Percentiles rank a stretch among this genome's conserved stretches.
Conservation (phyloP, 2,888 invertebrate genomes). For the Chesias legatella region DNA sequence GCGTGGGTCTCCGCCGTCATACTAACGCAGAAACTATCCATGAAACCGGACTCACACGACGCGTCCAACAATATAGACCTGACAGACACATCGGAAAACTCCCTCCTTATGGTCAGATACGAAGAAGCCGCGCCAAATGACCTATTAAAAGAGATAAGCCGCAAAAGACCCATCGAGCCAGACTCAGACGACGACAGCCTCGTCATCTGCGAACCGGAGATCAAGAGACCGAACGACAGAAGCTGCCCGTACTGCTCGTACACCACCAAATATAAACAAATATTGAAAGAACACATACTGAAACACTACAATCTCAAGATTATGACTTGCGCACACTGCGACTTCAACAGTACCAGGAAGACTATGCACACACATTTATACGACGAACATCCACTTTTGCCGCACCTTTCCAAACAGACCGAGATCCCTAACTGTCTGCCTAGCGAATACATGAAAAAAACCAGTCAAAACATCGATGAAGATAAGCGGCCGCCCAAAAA, state of each 20-base stretch:
- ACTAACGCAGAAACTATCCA: slow-evolving; percentile 41
- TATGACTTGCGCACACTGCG: slow-evolving; percentile 63
- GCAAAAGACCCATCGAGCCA: neutral
- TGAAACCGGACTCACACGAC: slow-evolving; percentile 26
- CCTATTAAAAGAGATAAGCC: slow-evolving; percentile 9
- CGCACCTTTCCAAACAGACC: slow-evolving; percentile 31
- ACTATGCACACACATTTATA: slow-evolving; percentile 49
- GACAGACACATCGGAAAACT: slow-evolving; percentile 34
- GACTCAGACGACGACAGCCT: slow-evolving; percentile 42
- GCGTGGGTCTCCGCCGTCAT: slow-evolving; percentile 53
- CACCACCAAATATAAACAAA: slow-evolving; percentile 24
- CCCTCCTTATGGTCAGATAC: slow-evolving; percentile 59
- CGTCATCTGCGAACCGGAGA: slow-evolving; percentile 45
- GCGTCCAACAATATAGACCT: slow-evolving; percentile 7
- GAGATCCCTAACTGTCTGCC: slow-evolving; percentile 22
- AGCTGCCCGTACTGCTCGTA: slow-evolving; percentile 54
- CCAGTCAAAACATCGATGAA: too few relatives aligned
- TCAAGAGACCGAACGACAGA: slow-evolving; percentile 10
- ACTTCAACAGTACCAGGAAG: slow-evolving; percentile 40
- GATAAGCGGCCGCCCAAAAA: neutral
- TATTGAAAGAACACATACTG: slow-evolving; percentile 59
- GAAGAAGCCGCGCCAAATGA: slow-evolving; percentile 54
- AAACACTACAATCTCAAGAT: slow-evolving; percentile 71
- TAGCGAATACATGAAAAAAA: slow-evolving; percentile 7
- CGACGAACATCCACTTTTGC: slow-evolving; percentile 41